Conservation (phyloP, 2,113 vertebrate species). For the Sinocyclocheilus anophthalmus region DNA sequence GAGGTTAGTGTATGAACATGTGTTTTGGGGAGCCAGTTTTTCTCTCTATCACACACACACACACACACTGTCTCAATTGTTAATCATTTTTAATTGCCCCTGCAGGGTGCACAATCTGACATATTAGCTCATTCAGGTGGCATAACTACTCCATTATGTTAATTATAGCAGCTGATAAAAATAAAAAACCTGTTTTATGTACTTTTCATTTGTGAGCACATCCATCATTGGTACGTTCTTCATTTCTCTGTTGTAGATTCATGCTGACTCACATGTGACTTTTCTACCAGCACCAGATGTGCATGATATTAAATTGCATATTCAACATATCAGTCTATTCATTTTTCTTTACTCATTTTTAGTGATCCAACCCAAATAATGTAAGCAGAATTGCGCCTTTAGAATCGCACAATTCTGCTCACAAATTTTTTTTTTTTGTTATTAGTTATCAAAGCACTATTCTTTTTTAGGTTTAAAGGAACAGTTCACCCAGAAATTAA, state of each 20-base stretch:
- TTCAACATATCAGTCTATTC: not conserved
- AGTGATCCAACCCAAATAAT: not conserved
- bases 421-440: not conserved
- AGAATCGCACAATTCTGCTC: not conserved
- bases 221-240: constrained; percentile 15
- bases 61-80: constrained; percentile 45
- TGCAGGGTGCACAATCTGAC: constrained; percentile 35
- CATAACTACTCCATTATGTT: constrained; percentile 61
- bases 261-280: constrained; percentile 37
- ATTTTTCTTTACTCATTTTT: too few species aligned
- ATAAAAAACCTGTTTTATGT: constrained; percentile 50
- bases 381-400: not conserved
- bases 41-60: constrained; percentile 9
- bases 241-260: constrained; percentile 32
- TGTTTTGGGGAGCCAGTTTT: constrained; percentile 7
- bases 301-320: constrained; percentile 28
- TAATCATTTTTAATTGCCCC: constrained; percentile 49
- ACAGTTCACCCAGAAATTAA: too few species aligned
- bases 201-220: constrained; percentile 23
- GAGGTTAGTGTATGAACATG: constrained; percentile 51
- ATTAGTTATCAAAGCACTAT: not conserved
- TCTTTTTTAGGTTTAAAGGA: not conserved
- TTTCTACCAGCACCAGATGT: constrained; percentile 27
- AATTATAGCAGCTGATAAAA: constrained; percentile 58
- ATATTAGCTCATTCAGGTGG: constrained; percentile 52